Percentiles rank a stretch among this genome's conserved stretches.
These are phyloP conservation scores for Plodia interpunctella DNA, from an alignment of 1,140 invertebrate species.

Conservation along the genomic window DNA sequence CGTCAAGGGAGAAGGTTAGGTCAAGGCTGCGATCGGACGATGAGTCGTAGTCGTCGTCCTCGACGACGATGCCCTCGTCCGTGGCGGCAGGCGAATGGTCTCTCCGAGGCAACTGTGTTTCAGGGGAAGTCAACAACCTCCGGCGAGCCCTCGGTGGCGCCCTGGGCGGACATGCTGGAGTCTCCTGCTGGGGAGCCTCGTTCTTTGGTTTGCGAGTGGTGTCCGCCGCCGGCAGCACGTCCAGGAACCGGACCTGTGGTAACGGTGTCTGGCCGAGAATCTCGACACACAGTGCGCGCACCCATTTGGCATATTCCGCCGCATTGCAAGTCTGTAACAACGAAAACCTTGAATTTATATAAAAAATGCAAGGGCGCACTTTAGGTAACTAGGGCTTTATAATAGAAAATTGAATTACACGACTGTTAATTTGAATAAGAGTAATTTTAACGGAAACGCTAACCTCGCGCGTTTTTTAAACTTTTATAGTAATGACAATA, in stretches of 20 bases:
- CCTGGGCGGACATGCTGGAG: slow-evolving; percentile 52
- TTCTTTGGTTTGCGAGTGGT: slow-evolving; percentile 59
- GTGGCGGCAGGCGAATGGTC: slow-evolving; percentile 68
- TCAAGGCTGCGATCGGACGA: slow-evolving; percentile 73
- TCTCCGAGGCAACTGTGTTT: slow-evolving; percentile 55
- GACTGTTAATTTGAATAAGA: slow-evolving; percentile 8
- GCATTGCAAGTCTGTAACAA: slow-evolving; percentile 72
- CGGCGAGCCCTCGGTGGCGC: slow-evolving; percentile 61
- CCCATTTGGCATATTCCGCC: slow-evolving; percentile 67
- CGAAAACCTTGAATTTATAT: slow-evolving; percentile 14
- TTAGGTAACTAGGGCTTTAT: slow-evolving; percentile 8
- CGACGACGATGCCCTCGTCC: slow-evolving; percentile 73
- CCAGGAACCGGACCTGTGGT: slow-evolving; percentile 65
- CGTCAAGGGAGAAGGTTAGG: slow-evolving; percentile 64
- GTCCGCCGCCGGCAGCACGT: slow-evolving; percentile 61
- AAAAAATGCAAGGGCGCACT: slow-evolving; percentile 5
- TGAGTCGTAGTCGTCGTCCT: slow-evolving; percentile 75
- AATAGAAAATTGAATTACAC: slow-evolving; percentile 20
- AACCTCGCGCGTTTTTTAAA: slow-evolving; percentile 1
- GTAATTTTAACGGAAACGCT: slow-evolving; percentile 15
- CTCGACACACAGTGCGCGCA: slow-evolving; percentile 67
- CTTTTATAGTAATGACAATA: slow-evolving; percentile 24
- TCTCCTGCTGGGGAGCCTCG: slow-evolving; percentile 38
- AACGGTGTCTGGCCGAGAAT: slow-evolving; percentile 68
- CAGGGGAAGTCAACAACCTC: slow-evolving; percentile 53